Percentiles rank a stretch among this genome's conserved stretches.
Conservation (phyloP, 2,797 vertebrate genomes). For the Pelochelys cantorii region DNA sequence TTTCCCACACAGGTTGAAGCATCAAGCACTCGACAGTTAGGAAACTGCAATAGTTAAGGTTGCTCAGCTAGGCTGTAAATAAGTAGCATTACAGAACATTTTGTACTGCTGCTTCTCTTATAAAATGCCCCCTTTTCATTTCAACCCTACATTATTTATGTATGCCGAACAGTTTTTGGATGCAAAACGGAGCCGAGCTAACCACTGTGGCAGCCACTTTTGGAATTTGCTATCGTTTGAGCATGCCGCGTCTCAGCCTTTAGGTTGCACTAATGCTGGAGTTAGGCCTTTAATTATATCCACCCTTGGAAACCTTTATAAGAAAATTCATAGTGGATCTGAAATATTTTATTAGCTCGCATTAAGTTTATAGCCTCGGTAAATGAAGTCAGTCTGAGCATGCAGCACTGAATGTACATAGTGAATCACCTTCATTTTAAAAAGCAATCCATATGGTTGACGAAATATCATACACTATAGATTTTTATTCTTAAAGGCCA, state of each 20-base stretch:
- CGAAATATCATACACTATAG: rapidly evolving
- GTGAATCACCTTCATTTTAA: background rate
- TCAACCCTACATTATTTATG: background rate
- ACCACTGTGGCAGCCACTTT: background rate
- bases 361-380: constrained; percentile 22
- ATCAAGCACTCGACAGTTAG: background rate
- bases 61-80: background rate
- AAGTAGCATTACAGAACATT: background rate
- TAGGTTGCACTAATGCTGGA: background rate
- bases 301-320: constrained; percentile 29
- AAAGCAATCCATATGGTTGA: rapidly evolving
- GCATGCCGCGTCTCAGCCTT: background rate
- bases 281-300: constrained; percentile 5
- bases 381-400: background rate
- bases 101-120: background rate
- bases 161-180: background rate
- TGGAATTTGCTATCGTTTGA: background rate
- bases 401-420: background rate
- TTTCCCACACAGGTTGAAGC: background rate
- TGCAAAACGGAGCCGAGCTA: background rate
- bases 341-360: constrained; percentile 43
- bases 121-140: background rate
- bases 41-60: background rate
- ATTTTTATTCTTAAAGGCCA: constrained; percentile 4
- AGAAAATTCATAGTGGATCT: constrained; percentile 39